Percentiles rank a stretch among this genome's conserved stretches.
phyloP scores from a whole-genome alignment of 1,140 invertebrate species.

The Babylonia areolata region DNA sequence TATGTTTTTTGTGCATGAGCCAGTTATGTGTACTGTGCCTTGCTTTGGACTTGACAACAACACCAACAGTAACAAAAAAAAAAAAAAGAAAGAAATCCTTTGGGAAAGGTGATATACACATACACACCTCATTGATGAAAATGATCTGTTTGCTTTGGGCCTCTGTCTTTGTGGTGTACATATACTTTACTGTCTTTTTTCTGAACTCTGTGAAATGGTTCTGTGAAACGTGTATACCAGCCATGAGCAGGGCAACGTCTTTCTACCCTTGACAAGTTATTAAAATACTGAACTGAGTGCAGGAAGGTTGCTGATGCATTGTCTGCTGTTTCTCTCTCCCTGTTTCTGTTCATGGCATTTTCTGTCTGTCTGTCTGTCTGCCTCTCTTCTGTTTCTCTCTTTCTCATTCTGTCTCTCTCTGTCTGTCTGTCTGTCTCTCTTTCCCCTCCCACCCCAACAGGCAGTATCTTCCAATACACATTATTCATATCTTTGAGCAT shows the following conservation, averaged over 20 bases:
- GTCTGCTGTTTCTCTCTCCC: not conserved
- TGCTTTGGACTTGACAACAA: not conserved
- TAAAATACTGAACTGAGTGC: not conserved
- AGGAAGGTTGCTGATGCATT: not conserved
- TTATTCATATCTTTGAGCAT: too few species aligned
- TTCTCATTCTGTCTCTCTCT: too few species aligned
- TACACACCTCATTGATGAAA: too few species aligned
- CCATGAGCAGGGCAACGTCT: not conserved
- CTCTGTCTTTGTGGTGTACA: too few species aligned
- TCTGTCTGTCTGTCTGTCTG: not conserved
- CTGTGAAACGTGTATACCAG: not conserved
- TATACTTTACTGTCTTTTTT: not conserved
- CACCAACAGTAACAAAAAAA: too few species aligned
- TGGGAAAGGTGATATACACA: too few species aligned
- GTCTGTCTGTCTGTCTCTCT: too few species aligned
- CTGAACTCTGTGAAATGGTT: not conserved
- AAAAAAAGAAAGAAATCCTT: too few species aligned
- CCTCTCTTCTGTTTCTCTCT: too few species aligned
- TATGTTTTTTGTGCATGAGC: not conserved
- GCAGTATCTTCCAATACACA: too few species aligned
- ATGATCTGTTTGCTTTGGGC: too few species aligned
- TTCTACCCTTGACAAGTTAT: not conserved
- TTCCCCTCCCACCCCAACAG: too few species aligned
- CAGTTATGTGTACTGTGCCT: not conserved
- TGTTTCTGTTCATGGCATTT: not conserved